Evolutionary conservation across 2,113 vertebrate genomes (phyloP), one percentile per base, ranked within the genome.

Genomic region (Glareola pratincola): DNA sequence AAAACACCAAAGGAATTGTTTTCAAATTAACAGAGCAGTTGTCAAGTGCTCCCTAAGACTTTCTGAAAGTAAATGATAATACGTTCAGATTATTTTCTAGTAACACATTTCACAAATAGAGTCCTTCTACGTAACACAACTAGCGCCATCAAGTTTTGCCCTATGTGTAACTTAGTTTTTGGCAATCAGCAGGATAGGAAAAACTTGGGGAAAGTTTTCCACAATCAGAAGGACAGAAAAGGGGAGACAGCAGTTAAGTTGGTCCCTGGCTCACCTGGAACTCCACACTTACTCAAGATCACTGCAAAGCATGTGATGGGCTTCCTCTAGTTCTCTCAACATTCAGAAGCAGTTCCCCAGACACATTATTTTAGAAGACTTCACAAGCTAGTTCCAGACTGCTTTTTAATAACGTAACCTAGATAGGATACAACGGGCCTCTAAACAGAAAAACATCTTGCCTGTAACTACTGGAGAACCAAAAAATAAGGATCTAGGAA

Each of bases 171-270:
- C 26, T 19, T 45, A 20, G 11, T 64, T 71, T 68, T 64, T 20
- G 39, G 59, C 12, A 39, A 43, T 26, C 59, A 86, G 45, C 22
- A 87, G 29, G n/a, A 39, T 2, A 11, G 62, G 56, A 75, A 81
- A 84, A 66, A 66, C 20, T 23, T 45, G 13, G 22, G 41, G 32
- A 22, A 43, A 20, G 11, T 60, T 63, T 72, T 72, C n/a, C 67
- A n/a, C 9, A 45, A n/a, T 20, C 54, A 88, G 41, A 20, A 81
- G 26, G n/a, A 34, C 3, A 11, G 62, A 57, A 71, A 72, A 84
- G 23, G n/a, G 26, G 22, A 81, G 26, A 39, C 3, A 50, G 17
- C 1, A 3, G 51, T 37, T 43, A n/a, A 47, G 2, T 0, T 71
- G 32, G 43, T 30, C 47, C 20, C 26, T 24, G n/a, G 17, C 24